Percentiles rank a stretch among this genome's conserved stretches.
Conservation (phyloP, 2,797 vertebrate species). For the Sparus aurata region DNA sequence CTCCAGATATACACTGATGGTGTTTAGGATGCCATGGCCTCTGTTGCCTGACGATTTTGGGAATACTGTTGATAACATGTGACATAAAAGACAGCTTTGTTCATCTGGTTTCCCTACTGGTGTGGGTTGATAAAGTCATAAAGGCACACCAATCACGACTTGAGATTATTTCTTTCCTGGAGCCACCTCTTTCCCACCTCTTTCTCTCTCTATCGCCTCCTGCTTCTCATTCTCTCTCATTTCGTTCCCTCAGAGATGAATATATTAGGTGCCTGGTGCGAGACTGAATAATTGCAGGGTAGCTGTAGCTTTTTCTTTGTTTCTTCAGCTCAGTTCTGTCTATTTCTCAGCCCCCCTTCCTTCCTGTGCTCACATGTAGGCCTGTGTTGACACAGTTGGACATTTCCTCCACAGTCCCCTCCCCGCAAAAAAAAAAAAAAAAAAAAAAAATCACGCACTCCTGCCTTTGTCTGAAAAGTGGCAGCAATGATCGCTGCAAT, state of each 20-base stretch:
- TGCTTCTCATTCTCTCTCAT: conserved; percentile 29
- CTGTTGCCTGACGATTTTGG: conserved; percentile 45
- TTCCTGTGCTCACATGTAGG: not conserved
- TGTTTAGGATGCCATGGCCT: conserved; percentile 51
- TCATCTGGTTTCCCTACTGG: conserved; percentile 45
- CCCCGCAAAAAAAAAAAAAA: not conserved
- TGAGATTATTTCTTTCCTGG: conserved; percentile 61
- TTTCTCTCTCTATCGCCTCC: conserved; percentile 9
- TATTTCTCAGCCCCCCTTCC: conserved; percentile 2
- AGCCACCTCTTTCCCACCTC: conserved; percentile 33
- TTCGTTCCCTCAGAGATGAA: conserved; percentile 52
- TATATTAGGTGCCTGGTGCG: conserved; percentile 54
- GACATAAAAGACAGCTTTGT: conserved; percentile 47
- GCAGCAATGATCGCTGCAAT: conserved; percentile 45
- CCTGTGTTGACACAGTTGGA: conserved; percentile 36
- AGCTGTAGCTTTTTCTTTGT: conserved; percentile 40
- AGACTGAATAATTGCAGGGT: conserved; percentile 59
- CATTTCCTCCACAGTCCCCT: not conserved
- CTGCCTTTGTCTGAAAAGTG: conserved; percentile 53
- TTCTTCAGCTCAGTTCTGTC: conserved; percentile 37
- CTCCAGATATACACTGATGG: conserved; percentile 55
- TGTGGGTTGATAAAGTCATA: conserved; percentile 59
- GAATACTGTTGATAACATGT: conserved; percentile 39
- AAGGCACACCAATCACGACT: conserved; percentile 59
- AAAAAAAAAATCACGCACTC: not conserved